Conservation (phyloP, 2,888 invertebrate species). For the Congeria kusceri region DNA sequence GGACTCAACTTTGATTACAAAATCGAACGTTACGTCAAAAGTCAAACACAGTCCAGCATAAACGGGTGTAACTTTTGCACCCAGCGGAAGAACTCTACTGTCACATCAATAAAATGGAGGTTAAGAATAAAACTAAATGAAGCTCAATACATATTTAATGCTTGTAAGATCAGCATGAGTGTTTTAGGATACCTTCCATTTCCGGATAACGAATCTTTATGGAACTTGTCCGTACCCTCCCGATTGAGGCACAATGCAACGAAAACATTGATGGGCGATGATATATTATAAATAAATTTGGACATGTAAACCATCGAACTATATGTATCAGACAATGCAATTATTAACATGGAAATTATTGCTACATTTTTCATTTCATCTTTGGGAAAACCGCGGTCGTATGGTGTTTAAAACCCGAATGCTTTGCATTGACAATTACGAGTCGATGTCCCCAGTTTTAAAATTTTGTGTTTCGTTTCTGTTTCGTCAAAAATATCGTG, state of each 20-base stretch:
- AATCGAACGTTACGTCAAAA: conserved; percentile 15
- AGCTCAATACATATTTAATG: conserved; percentile 7
- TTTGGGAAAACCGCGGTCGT: too few species aligned
- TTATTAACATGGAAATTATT: too few species aligned
- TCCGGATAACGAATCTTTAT: background rate
- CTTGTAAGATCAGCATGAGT: conserved; percentile 12
- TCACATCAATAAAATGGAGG: conserved; percentile 24
- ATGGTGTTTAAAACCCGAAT: too few species aligned
- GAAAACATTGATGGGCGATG: background rate
- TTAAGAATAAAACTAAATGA: background rate
- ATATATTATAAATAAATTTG: too few species aligned
- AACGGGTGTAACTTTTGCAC: conserved; percentile 30
- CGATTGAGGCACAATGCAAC: background rate
- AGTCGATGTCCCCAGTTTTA: too few species aligned
- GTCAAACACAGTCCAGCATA: conserved; percentile 13
- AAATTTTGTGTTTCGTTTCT: too few species aligned
- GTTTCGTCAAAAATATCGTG: too few species aligned
- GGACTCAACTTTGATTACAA: conserved; percentile 16
- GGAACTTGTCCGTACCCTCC: background rate
- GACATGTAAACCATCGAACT: too few species aligned
- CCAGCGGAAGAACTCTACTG: conserved; percentile 18
- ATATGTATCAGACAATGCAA: too few species aligned
- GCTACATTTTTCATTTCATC: too few species aligned
- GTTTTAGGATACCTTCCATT: conserved; percentile 23
- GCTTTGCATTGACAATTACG: too few species aligned